Evolutionary conservation across 2,797 vertebrate species (phyloP), one percentile per base, ranked within the genome.

Genomic region (Gobionotothen gibberifrons): DNA sequence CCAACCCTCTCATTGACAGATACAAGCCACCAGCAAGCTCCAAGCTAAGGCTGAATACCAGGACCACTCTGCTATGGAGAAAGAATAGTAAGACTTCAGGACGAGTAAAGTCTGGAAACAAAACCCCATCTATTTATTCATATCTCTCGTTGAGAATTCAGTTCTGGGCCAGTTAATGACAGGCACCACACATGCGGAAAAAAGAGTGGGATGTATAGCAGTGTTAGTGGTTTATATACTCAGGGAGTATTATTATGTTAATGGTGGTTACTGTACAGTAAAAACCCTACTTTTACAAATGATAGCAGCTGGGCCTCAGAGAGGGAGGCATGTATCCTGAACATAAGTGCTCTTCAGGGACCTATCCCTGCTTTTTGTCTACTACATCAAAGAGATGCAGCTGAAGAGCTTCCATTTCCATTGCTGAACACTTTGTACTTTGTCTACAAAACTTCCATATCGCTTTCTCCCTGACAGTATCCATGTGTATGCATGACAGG

Each of bases 331-430:
- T 54, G 78, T 54, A 82, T 86, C 64, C 72, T 46, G 69, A 78
- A 63, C 76, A 54, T 78, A 85, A 92, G 85, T 85, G 85, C 87
- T 88, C 87, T 88, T 90, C 67, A 76, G 81, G 78, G 89, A 90
- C 79, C 69, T 67, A 62, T 86, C 51, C 71, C 64, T 85, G 81
- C 81, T 78, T 91, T 91, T 84, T 81, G 79, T 81, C 84, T 52
- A 32, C 76, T 65, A 80, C 83, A 90, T 90, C 84, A 93, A 89
- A 87, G 83, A 76, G 70, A 72, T 49, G 36, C 57, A 58, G 64
- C 73, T 74, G 47, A 85, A 90, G 84, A 84, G 88, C 84, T 32
- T 61, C 68, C 64, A 86, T 90, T 89, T 85, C 76, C 60, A 80
- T 53, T 40, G 61, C 63, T 72, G 71, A 83, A 82, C 72, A 53